Base-by-base conservation (phyloP, 2,888 invertebrate species). In the Mythimna vitellina region DNA sequence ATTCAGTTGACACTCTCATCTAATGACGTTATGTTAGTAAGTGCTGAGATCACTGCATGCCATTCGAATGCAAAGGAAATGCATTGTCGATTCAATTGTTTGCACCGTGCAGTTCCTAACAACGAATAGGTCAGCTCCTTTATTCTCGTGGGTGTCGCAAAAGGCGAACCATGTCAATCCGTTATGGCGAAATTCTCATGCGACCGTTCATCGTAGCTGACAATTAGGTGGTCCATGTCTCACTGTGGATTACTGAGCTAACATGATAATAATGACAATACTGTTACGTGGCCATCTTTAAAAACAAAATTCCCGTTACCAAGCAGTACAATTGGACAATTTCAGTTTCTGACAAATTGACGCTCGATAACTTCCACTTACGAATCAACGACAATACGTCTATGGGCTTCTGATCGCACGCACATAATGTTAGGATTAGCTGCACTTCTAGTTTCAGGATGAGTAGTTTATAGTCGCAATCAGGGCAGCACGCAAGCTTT, bases 391-490 rank as follows among this genome's bases (percentile, higher is more conserved):
- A 83, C 81, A 83, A 74, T 75, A 70, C 69, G 58, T 73, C 67
- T 35, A 57, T 54, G 56, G 51, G 25, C 57, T 69, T 78, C 70
- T 65, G 68, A 67, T 67, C 67, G 67, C 62, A 71, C 60, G 74
- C 71, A 71, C 67, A 77, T 84, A 83, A 86, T 84, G 77, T 86
- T 75, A 66, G 79, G 76, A 77, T 86, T 83, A 72, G 76, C 70
- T 75, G 76, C 86, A 81, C 25, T 75, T 71, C 81, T 74, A 74
- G 83, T 85, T 83, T 78, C 79, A 81, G 81, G 73, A 74, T 73
- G 84, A 84, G 68, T 70, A 80, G 75, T 84, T 84, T 86, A 86
- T 86, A 74, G 77, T 70, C 64, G 82, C 82, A 81, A 84, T 84
- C 84, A 86, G 80, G 67, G 77, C 69, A 75, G 86, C 86, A 86